Evolutionary conservation across 2,888 invertebrate species (phyloP), one percentile per base, ranked within the genome.

Genomic region (Priocnemis perturbator): DNA sequence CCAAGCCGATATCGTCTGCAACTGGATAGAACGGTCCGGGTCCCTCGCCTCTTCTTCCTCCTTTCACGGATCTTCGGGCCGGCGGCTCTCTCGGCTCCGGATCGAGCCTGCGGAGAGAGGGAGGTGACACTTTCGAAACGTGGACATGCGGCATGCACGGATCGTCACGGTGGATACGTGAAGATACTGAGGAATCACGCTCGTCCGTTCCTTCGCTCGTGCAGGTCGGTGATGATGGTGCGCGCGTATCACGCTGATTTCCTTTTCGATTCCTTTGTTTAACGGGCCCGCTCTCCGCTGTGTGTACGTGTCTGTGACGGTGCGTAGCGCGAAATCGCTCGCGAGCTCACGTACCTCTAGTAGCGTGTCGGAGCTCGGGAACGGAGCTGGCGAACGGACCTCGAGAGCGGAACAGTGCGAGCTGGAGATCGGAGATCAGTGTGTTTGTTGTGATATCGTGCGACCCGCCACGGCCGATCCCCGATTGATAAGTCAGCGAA

Each of bases 71-170:
- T 80, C 79, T 19, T 37, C 26, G 55, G 37, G 37, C 37, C 37
- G 37, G 55, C 55, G 21, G 55, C 55, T 15, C 55, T 55, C 26
- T 50, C 50, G 17, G 9, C 76, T 76, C 78, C 73, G 78, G 69
- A 67, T 66, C 67, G n/a, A n/a, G 57, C 61, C 55, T 45, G 50
- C 62, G 70, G 70, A 69, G 78, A 71, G 19, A 50, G 77, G 80
- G 74, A 77, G 78, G 78, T 76, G 80, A 78, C 81, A 80, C 78
- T 81, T 79, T 79, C 74, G 76, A 78, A 69, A 67, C 76, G 77
- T 76, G 76, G 78, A 79, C 80, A 77, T 67, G 78, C 79, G 80
- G 78, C 80, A 73, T 74, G 73, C 74, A 79, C 80, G 77, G 76
- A 79, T 79, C 67, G 57, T 57, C 57, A 30, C 64, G 71, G 75